Conservation (phyloP, 2,888 invertebrate species). For the Drosophila parthenogenetica region DNA sequence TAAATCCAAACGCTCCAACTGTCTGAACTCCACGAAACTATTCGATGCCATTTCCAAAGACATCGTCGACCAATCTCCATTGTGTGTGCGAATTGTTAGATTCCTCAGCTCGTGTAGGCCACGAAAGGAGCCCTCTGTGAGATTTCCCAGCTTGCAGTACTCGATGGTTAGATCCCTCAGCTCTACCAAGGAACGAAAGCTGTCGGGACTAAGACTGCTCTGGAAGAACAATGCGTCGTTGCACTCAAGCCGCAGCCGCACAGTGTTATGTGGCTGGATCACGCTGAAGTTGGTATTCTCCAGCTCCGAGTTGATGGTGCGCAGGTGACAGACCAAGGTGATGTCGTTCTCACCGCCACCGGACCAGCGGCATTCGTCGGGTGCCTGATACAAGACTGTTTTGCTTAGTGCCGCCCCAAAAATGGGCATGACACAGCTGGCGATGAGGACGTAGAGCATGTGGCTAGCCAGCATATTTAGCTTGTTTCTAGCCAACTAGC, state of each 20-base stretch:
- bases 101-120: constrained; percentile 93
- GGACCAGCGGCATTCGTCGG: constrained; percentile 90
- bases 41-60: constrained; percentile 92
- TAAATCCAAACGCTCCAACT: constrained; percentile 93
- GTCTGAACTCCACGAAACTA: constrained; percentile 91
- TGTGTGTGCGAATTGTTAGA: constrained; percentile 93
- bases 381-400: constrained; percentile 89
- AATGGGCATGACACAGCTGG: constrained; percentile 83
- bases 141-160: constrained; percentile 94
- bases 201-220: constrained; percentile 91
- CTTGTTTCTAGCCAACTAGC: constrained; percentile 46
- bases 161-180: constrained; percentile 92
- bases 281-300: constrained; percentile 95
- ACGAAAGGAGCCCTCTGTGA: constrained; percentile 92
- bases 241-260: constrained; percentile 92
- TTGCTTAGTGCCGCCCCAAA: constrained; percentile 84
- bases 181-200: constrained; percentile 92
- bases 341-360: constrained; percentile 87
- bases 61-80: constrained; percentile 94
- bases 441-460: constrained; percentile 83
- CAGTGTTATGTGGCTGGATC: constrained; percentile 93
- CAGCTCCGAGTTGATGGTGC: constrained; percentile 94
- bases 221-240: constrained; percentile 92
- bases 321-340: constrained; percentile 91
- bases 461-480: constrained; percentile 69